phyloP scores from a whole-genome alignment of 2,888 invertebrate species.

The Gastracanthus pulcherrimus region DNA sequence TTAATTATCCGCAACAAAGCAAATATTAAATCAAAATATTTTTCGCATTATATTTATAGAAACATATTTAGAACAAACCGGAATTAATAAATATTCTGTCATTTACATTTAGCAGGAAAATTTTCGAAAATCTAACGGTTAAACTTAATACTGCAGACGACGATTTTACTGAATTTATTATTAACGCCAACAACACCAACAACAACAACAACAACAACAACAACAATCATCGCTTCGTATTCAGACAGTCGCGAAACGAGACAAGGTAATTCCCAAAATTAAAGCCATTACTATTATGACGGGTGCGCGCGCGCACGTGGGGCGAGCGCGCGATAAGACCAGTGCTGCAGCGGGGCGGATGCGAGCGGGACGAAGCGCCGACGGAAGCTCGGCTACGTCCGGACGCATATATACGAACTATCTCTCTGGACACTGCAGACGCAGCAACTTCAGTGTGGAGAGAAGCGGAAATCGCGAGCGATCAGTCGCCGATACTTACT shows the following conservation, averaged over 20 bases:
- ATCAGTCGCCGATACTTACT: background rate
- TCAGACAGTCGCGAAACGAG: conserved; percentile 36
- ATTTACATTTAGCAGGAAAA: too few species aligned
- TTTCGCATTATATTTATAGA: too few species aligned
- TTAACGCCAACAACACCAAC: too few species aligned
- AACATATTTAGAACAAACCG: too few species aligned
- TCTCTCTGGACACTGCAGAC: background rate
- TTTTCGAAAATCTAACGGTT: too few species aligned
- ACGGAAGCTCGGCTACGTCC: conserved; percentile 1
- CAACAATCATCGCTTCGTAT: background rate
- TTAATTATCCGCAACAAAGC: too few species aligned
- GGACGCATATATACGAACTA: background rate
- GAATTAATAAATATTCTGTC: too few species aligned
- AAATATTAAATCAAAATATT: too few species aligned
- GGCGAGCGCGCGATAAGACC: background rate
- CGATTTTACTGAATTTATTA: too few species aligned
- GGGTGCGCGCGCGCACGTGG: background rate
- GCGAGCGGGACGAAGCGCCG: conserved; percentile 17
- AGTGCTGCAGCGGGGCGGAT: background rate
- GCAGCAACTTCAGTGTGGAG: conserved; percentile 27
- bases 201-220: background rate
- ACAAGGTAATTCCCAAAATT: conserved; percentile 39
- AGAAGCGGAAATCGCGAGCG: background rate
- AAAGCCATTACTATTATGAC: conserved; percentile 29
- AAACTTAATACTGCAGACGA: too few species aligned